These are phyloP conservation scores for Himalopsyche kuldschensis DNA, from an alignment of 2,888 invertebrate genomes.

Conservation along the genomic window DNA sequence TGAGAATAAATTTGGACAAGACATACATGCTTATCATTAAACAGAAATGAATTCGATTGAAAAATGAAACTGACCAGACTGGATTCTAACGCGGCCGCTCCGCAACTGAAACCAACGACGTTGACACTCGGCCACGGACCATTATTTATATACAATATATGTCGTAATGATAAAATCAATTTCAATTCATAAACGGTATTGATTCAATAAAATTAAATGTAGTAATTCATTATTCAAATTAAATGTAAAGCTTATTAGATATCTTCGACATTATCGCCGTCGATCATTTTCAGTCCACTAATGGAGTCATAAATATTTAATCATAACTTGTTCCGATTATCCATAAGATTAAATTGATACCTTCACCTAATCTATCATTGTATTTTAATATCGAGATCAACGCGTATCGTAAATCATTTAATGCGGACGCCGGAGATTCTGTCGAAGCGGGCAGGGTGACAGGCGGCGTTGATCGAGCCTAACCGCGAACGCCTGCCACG, in stretches of 20 bases:
- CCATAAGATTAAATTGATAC: neutral
- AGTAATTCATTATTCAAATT: neutral
- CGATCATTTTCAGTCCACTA: neutral
- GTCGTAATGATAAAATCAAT: too few relatives aligned
- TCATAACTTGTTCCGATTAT: neutral
- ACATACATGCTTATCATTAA: too few relatives aligned
- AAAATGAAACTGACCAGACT: too few relatives aligned
- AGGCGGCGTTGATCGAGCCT: neutral
- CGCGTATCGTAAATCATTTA: neutral
- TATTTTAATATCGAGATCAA: neutral
- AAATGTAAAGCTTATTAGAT: neutral
- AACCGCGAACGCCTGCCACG: neutral
- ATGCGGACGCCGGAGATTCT: neutral
- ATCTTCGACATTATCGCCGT: neutral
- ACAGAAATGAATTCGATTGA: too few relatives aligned
- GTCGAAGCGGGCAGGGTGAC: neutral
- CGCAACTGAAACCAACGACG: too few relatives aligned
- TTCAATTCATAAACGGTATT: too few relatives aligned
- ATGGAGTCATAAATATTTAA: neutral
- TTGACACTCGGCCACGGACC: too few relatives aligned
- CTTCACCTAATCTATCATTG: neutral
- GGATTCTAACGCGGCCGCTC: too few relatives aligned
- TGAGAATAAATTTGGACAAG: too few relatives aligned
- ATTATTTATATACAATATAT: too few relatives aligned
- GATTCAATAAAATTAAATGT: too few relatives aligned